A percentile compares a stretch with the other conserved stretches of the same genome.
Conservation (phyloP, 2,113 vertebrate genomes). For the Carassius gibelio region DNA sequence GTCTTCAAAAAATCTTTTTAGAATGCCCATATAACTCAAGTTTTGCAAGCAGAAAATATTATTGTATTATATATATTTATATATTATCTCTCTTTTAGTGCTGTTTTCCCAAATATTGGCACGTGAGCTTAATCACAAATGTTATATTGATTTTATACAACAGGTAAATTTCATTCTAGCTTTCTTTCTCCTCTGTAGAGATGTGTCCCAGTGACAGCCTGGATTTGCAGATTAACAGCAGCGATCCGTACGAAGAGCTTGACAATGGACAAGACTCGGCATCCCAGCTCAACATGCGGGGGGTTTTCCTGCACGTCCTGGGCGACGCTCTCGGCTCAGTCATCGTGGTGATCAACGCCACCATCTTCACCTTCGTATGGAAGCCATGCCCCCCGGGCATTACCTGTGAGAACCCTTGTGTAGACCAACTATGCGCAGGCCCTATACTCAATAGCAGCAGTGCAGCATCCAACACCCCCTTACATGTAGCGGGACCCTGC, state of each 20-base stretch:
- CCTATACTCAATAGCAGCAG: conserved; percentile 54
- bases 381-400: conserved; percentile 76
- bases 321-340: conserved; percentile 97
- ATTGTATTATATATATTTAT: no score
- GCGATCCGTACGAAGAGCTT: conserved; percentile 75
- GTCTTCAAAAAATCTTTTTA: no score
- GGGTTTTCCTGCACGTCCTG: conserved; percentile 96
- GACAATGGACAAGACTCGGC: conserved; percentile 75
- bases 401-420: conserved; percentile 84
- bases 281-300: conserved; percentile 95
- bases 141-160: no score
- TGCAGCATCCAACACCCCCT: not conserved
- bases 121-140: no score
- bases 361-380: conserved; percentile 91
- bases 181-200: conserved; percentile 67
- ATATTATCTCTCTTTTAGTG: no score
- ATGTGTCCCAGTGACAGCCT: conserved; percentile 67
- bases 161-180: not conserved
- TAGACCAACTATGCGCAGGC: conserved; percentile 76
- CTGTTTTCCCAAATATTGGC: no score
- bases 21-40: no score
- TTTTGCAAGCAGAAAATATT: no score
- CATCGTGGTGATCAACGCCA: conserved; percentile 92
- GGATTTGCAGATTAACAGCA: conserved; percentile 90
- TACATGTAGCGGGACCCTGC: conserved; percentile 82